Evolutionary conservation across 2,113 vertebrate genomes (phyloP).

Genomic region (Verasper variegatus): DNA sequence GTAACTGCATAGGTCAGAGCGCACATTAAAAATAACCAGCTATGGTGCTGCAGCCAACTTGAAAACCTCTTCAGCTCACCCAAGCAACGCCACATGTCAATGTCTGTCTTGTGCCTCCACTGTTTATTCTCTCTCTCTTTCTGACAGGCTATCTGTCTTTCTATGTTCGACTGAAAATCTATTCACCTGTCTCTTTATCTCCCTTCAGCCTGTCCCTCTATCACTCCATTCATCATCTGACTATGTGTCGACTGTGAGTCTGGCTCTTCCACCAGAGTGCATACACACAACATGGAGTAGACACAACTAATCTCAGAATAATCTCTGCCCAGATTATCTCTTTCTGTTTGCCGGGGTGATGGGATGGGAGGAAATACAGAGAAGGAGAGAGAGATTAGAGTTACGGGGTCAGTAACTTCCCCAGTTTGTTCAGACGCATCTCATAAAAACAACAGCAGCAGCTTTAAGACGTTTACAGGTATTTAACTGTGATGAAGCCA

Average conservation of each 20-base stretch:
- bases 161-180: slow-evolving; percentile 15
- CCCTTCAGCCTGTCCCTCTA: slow-evolving; percentile 9
- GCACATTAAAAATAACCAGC: slow-evolving; percentile 11
- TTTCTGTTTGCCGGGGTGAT: slow-evolving; percentile 40
- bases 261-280: slow-evolving; percentile 19
- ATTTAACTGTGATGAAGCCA: slow-evolving; percentile 15
- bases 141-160: slow-evolving; percentile 25
- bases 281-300: slow-evolving; percentile 47
- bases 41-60: slow-evolving; percentile 5
- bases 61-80: slow-evolving; percentile 19
- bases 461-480: background rate
- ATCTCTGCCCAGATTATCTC: slow-evolving; percentile 71
- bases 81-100: slow-evolving; percentile 3
- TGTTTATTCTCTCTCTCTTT: background rate
- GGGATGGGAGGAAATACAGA: slow-evolving; percentile 20
- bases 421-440: slow-evolving; percentile 14
- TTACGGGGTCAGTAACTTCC: slow-evolving; percentile 47
- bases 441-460: slow-evolving; percentile 13
- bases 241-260: slow-evolving; percentile 13
- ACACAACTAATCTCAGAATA: slow-evolving; percentile 72
- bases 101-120: background rate
- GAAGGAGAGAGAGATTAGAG: slow-evolving; percentile 46
- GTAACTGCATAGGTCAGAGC: background rate
- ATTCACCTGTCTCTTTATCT: slow-evolving; percentile 44
- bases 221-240: slow-evolving; percentile 31